Evolutionary conservation across 2,797 vertebrate genomes (phyloP), one percentile per base, ranked within the genome.

Genomic region (Chelon labrosus): DNA sequence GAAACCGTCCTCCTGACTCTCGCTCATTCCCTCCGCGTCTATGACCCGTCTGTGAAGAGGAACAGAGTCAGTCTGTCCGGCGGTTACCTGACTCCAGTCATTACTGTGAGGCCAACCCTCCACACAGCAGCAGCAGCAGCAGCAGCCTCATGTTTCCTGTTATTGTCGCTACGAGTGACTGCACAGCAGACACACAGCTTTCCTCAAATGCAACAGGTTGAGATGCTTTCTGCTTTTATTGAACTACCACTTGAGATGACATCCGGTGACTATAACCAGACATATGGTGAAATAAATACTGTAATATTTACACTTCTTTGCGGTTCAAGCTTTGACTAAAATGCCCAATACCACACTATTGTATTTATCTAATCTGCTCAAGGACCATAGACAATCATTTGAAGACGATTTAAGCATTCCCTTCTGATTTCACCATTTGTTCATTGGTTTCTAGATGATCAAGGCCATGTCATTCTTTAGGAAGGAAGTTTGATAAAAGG

Each of bases 61-160:
- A 54, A n/a, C 1, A 35, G 54, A 38, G 70, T 61, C 39, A 16
- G 60, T 79, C 7, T 67, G 86, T 62, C 75, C 70, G 69, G 25
- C 14, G 82, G 88, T 91, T 93, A 92, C 91, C 92, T 93, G 91
- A 92, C 88, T 91, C 91, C 85, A 64, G 77, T 83, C 74, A 59
- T 75, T 65, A 61, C 72, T 2, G 75, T 12, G 82, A 79, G 89
- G 75, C 82, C 88, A 82, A 47, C 84, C 87, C 89, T 85, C 84
- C 80, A 37, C 49, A 55, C 81, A 13, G 27, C 81, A 10, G 12
- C 65, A 53, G 50, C 60, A 11, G 72, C 39, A 53, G 55, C 61
- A 11, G 61, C 80, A 54, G 79, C 75, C 66, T 86, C 79, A 64
- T 38, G 89, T 83, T 90, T 89, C 89, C 90, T 90, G 86, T 87